Evolutionary conservation across 1,140 invertebrate genomes (phyloP).

Genomic region (Brachionus calyciflorus): DNA sequence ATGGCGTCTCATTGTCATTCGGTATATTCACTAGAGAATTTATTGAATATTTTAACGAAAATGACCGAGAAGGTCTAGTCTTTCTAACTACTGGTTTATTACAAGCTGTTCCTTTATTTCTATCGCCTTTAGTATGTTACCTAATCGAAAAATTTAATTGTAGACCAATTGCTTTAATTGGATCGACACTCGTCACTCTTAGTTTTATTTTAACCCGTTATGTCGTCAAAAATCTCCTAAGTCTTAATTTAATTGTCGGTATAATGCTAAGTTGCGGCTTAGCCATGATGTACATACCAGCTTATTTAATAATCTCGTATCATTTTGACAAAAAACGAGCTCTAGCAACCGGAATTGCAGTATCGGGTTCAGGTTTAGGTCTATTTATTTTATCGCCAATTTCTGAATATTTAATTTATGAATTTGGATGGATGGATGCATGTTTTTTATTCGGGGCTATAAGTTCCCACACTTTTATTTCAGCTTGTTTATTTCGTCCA

Average conservation of each 20-base stretch:
- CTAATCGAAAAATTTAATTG: constrained; percentile 42
- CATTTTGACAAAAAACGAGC: constrained; percentile 88
- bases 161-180: constrained; percentile 22
- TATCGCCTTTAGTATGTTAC: constrained; percentile 22
- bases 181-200: constrained; percentile 9
- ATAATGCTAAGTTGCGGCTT: constrained; percentile 72
- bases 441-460: constrained; percentile 42
- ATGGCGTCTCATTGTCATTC: constrained; percentile 43
- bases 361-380: constrained; percentile 58
- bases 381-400: constrained; percentile 55
- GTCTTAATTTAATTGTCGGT: constrained; percentile 6
- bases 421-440: constrained; percentile 48
- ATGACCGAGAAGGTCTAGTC: neutral
- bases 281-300: constrained; percentile 83
- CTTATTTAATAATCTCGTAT: constrained; percentile 82
- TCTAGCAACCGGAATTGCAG: constrained; percentile 80
- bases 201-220: constrained; percentile 25
- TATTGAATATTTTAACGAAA: constrained; percentile 38
- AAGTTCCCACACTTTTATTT: constrained; percentile 30
- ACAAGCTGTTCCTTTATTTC: constrained; percentile 27
- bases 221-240: constrained; percentile 49
- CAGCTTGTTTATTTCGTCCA: constrained; percentile 30
- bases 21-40: constrained; percentile 37
- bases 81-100: constrained; percentile 36
- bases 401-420: constrained; percentile 51